These are phyloP conservation scores for Callinectes sapidus DNA, from an alignment of 2,888 invertebrate species.

Conservation along the genomic window DNA sequence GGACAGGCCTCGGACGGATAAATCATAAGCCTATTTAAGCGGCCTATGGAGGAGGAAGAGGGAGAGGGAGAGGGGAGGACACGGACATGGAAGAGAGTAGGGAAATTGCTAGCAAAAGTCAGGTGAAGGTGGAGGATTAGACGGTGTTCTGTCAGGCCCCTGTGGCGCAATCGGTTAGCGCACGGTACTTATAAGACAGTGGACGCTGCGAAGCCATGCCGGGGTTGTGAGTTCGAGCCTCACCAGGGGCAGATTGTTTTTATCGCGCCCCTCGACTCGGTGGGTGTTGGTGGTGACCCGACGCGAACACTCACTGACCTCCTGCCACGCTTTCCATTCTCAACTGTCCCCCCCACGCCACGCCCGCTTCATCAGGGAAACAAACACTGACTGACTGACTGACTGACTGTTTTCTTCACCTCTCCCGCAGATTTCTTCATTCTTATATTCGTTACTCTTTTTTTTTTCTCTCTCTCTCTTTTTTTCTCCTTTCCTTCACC, in stretches of 20 bases:
- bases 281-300: not conserved
- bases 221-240: constrained; percentile 73
- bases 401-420: too few species aligned
- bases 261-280: not conserved
- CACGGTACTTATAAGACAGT: constrained; percentile 96
- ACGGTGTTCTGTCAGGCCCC: constrained; percentile 80
- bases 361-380: too few species aligned
- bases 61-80: not conserved
- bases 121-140: not conserved
- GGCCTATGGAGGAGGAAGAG: not conserved
- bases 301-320: too few species aligned
- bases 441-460: too few species aligned
- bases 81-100: not conserved
- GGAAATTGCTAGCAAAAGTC: not conserved
- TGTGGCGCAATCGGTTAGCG: constrained; percentile 99
- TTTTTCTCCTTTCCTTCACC: too few species aligned
- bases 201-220: constrained; percentile 71
- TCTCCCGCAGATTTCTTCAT: too few species aligned
- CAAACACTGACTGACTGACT: too few species aligned
- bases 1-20: constrained; percentile 20
- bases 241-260: constrained; percentile 72
- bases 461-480: too few species aligned
- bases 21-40: constrained; percentile 48
- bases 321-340: too few species aligned
- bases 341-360: too few species aligned